These are phyloP conservation scores for Eupithecia tripunctaria DNA, from an alignment of 2,888 invertebrate genomes.

Conservation along the genomic window DNA sequence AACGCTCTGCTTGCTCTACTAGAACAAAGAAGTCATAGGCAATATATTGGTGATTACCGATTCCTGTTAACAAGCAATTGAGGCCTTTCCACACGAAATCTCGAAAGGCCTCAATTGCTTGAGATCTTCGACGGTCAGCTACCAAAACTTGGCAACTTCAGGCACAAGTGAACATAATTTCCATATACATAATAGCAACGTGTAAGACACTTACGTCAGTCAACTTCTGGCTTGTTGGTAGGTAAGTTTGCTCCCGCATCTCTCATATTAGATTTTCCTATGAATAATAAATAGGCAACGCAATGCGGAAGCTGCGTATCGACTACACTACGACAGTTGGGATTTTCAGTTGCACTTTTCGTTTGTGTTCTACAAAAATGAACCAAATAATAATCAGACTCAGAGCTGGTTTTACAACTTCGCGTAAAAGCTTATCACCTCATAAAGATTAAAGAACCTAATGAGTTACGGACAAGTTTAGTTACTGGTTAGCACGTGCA, in stretches of 20 bases:
- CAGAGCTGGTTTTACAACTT: slow-evolving; percentile 4
- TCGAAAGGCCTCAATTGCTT: background rate
- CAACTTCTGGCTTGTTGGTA: background rate
- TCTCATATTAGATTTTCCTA: slow-evolving; percentile 23
- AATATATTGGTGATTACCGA: too few relatives aligned
- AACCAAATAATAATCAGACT: background rate
- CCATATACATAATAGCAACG: background rate
- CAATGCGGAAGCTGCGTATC: slow-evolving; percentile 43
- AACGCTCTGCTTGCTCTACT: background rate
- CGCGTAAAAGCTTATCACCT: slow-evolving; percentile 3
- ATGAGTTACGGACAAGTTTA: slow-evolving; percentile 7
- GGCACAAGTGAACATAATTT: background rate
- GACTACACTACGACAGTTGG: slow-evolving; percentile 21
- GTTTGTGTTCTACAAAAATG: slow-evolving; percentile 3
- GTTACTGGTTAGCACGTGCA: background rate
- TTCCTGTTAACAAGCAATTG: too few relatives aligned
- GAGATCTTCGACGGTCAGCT: background rate
- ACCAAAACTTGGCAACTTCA: background rate
- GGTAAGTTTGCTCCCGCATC: background rate
- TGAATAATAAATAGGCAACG: slow-evolving; percentile 41
- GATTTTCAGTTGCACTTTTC: slow-evolving; percentile 38
- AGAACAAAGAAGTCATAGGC: background rate
- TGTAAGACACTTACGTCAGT: background rate
- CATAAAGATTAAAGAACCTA: slow-evolving; percentile 1
- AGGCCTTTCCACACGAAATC: too few relatives aligned